Base-by-base conservation (phyloP, 2,797 vertebrate genomes). In the Yasuhikotakia modesta region DNA sequence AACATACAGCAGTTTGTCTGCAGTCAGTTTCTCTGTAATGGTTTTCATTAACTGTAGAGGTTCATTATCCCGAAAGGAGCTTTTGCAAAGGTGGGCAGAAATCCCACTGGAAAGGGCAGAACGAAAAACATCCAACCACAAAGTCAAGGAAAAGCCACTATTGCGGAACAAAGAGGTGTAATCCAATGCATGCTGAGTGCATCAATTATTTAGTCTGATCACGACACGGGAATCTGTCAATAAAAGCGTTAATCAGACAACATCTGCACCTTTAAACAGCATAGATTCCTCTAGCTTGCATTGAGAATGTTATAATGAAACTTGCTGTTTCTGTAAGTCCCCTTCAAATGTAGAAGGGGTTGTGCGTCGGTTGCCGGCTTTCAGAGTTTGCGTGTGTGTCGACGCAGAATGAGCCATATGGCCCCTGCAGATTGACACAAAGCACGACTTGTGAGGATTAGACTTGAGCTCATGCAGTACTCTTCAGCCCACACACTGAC, bases 381-480 rank as follows among this genome's bases (percentile, higher is more conserved):
- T 32, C 45, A 63, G 17, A 55, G 58, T 70, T 67, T 76, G 60
- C 57, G 76, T 60, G 73, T 76, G 21, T 39, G 79, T 19, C 5
- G 21, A 39, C 7, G 57, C 30, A 66, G 21, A 66, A 76, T 30
- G 52, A 58, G 76, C 69, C 79, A 83, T 84, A 80, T 79, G 83
- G 83, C 72, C 61, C 21, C 21, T 58, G 55, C 70, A 72, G 73
- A 81, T 43, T 57, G 75, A 79, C 27, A 74, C 57, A 81, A 55
- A 85, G 66, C 60, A 57, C 19, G 35, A 48, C 57, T 80, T 46
- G 52, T 67, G 70, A 70, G 74, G 75, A 71, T 82, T 80, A 84
- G 65, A 57, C 66, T 75, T 71, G 73, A 71, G 68, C 45, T 64
- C 43, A 55, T 43, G 55, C 30, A 30, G 68, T 19, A 61, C 45